These are phyloP conservation scores for Cyprinodon tularosa DNA, from an alignment of 2,113 vertebrate genomes.

Conservation along the genomic window DNA sequence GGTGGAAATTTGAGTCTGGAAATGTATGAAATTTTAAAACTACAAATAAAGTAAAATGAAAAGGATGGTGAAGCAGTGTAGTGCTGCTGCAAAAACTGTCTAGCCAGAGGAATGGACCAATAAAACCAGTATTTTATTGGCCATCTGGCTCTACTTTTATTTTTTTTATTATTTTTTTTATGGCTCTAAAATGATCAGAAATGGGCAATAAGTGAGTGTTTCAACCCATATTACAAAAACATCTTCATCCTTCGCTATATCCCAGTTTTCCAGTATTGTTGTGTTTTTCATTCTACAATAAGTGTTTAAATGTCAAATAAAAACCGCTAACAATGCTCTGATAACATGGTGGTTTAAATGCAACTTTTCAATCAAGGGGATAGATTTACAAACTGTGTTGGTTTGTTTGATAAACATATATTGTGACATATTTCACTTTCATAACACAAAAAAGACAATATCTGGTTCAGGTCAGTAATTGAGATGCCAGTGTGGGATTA, in stretches of 20 bases:
- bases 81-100: neutral
- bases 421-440: no score
- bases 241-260: neutral
- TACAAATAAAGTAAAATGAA: neutral
- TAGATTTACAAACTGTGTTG: neutral
- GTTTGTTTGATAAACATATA: neutral
- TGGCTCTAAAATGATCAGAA: neutral
- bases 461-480: neutral
- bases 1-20: neutral
- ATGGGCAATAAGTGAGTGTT: neutral
- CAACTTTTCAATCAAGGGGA: neutral
- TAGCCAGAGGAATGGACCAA: neutral
- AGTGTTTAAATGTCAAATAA: neutral
- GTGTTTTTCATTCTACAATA: neutral
- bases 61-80: neutral
- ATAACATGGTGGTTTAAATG: neutral
- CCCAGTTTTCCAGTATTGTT: neutral
- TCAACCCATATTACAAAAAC: neutral
- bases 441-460: neutral
- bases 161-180: neutral
- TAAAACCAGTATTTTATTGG: neutral
- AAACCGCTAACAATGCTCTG: neutral
- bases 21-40: neutral
- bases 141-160: neutral
- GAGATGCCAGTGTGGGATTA: no score